Conservation (phyloP, 2,113 vertebrate genomes). For the Daubentonia madagascariensis region DNA sequence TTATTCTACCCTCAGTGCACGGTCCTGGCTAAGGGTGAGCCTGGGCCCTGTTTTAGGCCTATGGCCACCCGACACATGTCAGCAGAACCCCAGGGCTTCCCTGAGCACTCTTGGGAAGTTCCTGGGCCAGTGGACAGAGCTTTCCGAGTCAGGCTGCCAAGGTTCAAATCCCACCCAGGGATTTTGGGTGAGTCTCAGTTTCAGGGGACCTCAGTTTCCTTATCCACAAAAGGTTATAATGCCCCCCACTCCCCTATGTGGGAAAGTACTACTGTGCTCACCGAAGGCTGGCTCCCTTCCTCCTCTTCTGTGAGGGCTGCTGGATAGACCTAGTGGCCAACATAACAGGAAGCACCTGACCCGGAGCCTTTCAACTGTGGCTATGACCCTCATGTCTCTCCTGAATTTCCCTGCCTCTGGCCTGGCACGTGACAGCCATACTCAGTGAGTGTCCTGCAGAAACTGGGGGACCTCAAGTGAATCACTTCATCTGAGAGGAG, state of each 20-base stretch:
- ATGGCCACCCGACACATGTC: not conserved
- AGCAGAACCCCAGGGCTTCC: not conserved
- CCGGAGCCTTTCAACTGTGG: not conserved
- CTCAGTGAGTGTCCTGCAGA: not conserved
- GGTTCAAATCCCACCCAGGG: not conserved
- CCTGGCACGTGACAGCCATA: not conserved
- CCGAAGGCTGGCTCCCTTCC: not conserved
- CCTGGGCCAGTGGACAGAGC: not conserved
- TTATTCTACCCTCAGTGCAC: not conserved
- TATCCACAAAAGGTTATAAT: not conserved
- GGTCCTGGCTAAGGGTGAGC: not conserved
- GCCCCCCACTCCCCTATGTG: not conserved
- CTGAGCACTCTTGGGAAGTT: not conserved
- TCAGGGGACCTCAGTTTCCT: not conserved
- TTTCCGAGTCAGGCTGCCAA: not conserved
- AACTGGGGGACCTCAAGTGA: not conserved
- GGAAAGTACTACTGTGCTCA: not conserved
- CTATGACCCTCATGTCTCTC: not conserved
- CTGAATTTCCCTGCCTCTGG: slow-evolving; percentile 43
- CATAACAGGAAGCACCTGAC: slow-evolving; percentile 75
- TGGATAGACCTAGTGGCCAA: not conserved
- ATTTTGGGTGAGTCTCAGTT: not conserved
- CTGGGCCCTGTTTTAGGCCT: not conserved
- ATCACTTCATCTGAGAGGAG: not conserved
- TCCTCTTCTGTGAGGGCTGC: not conserved